Evolutionary conservation across 2,113 vertebrate species (phyloP).

Genomic region (Eptesicus fuscus): DNA sequence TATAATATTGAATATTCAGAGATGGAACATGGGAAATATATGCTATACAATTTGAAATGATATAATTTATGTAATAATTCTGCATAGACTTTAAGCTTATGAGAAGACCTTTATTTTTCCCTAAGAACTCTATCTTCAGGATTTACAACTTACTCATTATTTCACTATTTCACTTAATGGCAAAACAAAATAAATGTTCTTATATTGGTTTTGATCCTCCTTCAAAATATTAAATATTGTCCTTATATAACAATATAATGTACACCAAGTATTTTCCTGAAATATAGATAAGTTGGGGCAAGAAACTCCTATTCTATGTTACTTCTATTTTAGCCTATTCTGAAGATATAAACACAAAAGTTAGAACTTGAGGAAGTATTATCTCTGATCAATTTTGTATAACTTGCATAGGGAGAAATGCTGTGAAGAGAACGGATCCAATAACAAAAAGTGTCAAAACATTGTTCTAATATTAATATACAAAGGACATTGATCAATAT

Average conservation of each 20-base stretch:
- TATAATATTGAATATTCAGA: neutral
- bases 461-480: neutral
- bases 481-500: neutral
- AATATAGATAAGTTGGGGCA: neutral
- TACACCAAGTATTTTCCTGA: neutral
- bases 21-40: neutral
- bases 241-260: neutral
- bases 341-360: conserved; percentile 35
- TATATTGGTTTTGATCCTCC: neutral
- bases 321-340: neutral
- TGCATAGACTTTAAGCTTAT: neutral
- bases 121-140: neutral
- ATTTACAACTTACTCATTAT: neutral
- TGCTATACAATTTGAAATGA: neutral
- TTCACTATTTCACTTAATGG: neutral
- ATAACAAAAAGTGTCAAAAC: conserved; percentile 14
- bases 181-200: neutral
- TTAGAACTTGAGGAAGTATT: neutral
- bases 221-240: neutral
- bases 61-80: neutral
- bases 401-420: neutral
- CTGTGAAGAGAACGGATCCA: neutral
- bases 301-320: neutral
- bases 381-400: neutral
- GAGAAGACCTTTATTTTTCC: neutral